A percentile compares a stretch with the other conserved stretches of the same genome.
phyloP scores from a whole-genome alignment of 2,113 vertebrate genomes.

The Tupaia chinensis region DNA sequence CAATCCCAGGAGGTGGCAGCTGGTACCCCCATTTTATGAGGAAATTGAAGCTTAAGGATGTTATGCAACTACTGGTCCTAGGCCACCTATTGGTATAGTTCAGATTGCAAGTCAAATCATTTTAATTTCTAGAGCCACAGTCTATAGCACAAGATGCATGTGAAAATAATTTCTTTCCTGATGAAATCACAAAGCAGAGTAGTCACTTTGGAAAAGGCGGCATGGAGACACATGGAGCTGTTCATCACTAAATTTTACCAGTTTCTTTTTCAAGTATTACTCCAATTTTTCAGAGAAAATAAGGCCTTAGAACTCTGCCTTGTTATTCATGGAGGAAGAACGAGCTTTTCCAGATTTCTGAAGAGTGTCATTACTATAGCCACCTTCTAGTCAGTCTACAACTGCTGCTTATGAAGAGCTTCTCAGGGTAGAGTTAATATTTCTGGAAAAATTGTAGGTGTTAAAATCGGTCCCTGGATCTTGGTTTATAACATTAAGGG shows the following conservation, averaged over 20 bases:
- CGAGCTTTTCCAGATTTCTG: too few species aligned
- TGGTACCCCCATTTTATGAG: not conserved
- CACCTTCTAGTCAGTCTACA: too few species aligned
- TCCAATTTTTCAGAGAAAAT: not conserved
- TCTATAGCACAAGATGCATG: not conserved
- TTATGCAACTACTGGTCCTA: not conserved
- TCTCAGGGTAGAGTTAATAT: too few species aligned
- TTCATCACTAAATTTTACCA: not conserved
- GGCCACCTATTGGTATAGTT: not conserved
- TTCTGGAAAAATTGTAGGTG: not conserved
- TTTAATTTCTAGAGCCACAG: not conserved
- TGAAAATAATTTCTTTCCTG: not conserved
- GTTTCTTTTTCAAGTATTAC: not conserved
- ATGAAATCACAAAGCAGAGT: not conserved
- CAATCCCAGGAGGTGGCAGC: not conserved
- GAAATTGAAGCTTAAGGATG: not conserved
- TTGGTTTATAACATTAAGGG: not conserved
- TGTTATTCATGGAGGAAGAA: not conserved
- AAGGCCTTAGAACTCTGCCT: not conserved
- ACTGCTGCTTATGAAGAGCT: too few species aligned
- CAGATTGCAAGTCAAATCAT: not conserved
- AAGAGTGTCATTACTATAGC: too few species aligned
- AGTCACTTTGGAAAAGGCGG: not conserved
- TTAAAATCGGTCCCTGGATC: not conserved
- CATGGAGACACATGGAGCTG: not conserved